These are phyloP conservation scores for Calameuta idolon DNA, from an alignment of 2,888 invertebrate genomes.

Conservation along the genomic window DNA sequence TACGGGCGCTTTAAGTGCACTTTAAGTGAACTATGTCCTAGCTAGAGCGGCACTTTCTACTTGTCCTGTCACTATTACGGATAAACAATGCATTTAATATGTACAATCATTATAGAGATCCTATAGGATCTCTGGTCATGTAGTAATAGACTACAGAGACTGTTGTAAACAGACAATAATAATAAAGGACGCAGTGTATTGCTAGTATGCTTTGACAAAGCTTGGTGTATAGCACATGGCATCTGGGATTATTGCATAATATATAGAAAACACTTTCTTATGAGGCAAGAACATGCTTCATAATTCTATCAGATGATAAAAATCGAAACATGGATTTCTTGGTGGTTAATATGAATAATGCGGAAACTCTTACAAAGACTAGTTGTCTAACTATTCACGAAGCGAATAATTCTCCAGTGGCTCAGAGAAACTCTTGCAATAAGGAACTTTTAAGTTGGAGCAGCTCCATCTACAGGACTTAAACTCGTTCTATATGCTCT, in stretches of 20 bases:
- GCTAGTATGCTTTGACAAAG: background rate
- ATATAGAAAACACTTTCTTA: no score
- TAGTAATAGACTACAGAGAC: background rate
- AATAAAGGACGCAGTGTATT: background rate
- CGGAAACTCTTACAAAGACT: no score
- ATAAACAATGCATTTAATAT: background rate
- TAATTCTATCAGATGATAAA: no score
- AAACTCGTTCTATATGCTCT: background rate
- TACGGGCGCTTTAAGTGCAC: conserved; percentile 31
- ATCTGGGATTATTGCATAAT: no score
- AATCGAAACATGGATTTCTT: no score
- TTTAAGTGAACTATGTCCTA: background rate
- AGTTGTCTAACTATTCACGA: no score
- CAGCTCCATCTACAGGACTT: background rate
- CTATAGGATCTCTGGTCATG: background rate
- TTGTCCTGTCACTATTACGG: background rate
- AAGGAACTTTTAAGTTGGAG: background rate
- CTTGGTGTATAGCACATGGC: background rate
- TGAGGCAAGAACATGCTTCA: no score
- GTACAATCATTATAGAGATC: background rate
- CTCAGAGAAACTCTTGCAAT: background rate
- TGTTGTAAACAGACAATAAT: background rate
- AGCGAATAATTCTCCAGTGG: no score
- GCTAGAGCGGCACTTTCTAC: background rate
- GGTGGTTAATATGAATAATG: no score